Conservation (phyloP, 2,113 vertebrate species). For the Formicarius rufipectus region DNA sequence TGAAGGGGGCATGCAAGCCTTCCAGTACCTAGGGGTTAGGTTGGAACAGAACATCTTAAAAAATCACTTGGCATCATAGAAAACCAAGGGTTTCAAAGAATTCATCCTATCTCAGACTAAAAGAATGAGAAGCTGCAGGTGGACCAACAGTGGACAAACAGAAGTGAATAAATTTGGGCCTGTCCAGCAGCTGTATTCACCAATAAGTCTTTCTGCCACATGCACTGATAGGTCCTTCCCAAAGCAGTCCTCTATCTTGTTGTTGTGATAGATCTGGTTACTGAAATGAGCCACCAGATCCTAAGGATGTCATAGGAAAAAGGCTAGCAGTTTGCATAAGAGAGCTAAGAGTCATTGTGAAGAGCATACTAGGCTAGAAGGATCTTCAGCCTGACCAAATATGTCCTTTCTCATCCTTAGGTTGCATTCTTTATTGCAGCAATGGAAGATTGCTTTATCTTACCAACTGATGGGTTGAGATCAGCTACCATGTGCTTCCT, state of each 20-base stretch:
- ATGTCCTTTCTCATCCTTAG: neutral
- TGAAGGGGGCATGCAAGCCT: neutral
- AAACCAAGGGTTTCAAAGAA: neutral
- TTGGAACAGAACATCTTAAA: neutral
- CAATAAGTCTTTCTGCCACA: neutral
- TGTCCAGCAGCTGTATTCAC: neutral
- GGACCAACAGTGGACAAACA: neutral
- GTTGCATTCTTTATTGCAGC: neutral
- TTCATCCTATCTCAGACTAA: neutral
- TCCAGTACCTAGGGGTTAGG: neutral
- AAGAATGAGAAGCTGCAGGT: neutral
- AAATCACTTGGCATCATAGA: neutral
- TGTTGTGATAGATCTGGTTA: neutral
- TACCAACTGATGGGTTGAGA: neutral
- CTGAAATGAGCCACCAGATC: neutral
- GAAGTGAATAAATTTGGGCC: neutral
- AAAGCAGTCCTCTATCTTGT: neutral
- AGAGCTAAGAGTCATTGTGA: neutral
- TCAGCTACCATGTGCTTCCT: neutral
- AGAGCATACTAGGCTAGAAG: neutral
- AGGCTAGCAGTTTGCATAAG: neutral
- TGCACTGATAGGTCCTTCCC: neutral
- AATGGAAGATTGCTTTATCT: neutral
- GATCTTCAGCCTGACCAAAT: neutral
- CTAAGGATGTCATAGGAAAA: neutral